Evolutionary conservation across 1,140 invertebrate genomes (phyloP), one percentile per base, ranked within the genome.

Genomic region (Pygmarrhopalites habei): DNA sequence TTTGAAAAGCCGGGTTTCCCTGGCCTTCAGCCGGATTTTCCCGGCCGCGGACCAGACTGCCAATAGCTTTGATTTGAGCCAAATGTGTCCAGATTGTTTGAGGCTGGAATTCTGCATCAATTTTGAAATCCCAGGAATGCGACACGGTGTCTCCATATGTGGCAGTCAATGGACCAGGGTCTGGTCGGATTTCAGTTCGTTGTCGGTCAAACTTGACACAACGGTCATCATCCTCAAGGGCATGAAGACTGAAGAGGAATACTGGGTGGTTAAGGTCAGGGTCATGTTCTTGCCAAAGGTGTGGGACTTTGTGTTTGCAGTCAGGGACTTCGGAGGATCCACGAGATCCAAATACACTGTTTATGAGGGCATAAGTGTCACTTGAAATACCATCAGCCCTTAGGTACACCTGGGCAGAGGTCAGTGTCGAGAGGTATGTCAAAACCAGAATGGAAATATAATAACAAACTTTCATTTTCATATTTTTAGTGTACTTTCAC

Each of bases 121-220:
- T 32, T 26, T 57, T 62, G 25, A 69, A 64, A 30, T 64, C 53
- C 67, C 67, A 69, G n/a, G 67, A 66, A 3, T 57, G 46, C 10
- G 57, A 55, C 0, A 69, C 58, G 10, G 7, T 60, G 12, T 69
- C 64, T 1, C 64, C 67, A 17, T 39, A 28, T 14, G 29, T 41
- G 15, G 61, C 59, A 30, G 56, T 59, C 1, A 64, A 32, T 2
- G 56, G 21, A 1, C 28, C 53, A 0, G 56, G 56, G 23, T 53
- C 51, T 1, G 64, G 58, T 53, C 66, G 66, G 41, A 69, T 69
- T 64, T 69, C 67, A 14, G 41, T 64, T 32, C 67, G 19, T 25
- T 65, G 60, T 14, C 64, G 60, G 28, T 66, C 64, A 19, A 57
- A 64, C n/a, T 55, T 60, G 12, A 30, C n/a, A 29, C 66, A 67